These are phyloP conservation scores for Acrobeloides nanus DNA, from an alignment of 2,888 invertebrate species.

Conservation along the genomic window DNA sequence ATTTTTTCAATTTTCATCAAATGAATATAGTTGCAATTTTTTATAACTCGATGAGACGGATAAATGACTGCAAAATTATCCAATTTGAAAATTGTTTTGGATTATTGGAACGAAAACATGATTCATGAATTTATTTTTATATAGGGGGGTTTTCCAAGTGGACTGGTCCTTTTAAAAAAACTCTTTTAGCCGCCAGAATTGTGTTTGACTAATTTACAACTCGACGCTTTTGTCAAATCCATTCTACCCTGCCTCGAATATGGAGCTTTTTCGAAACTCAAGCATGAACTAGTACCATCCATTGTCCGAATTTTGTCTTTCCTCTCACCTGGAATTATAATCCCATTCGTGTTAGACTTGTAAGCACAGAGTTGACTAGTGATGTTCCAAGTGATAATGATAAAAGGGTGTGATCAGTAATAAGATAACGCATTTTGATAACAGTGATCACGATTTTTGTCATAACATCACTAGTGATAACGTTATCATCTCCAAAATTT, in stretches of 20 bases:
- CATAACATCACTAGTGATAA: too few relatives aligned
- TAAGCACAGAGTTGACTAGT: constrained; percentile 35
- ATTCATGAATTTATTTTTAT: constrained; percentile 21
- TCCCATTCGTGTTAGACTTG: constrained; percentile 74
- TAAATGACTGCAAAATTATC: too few relatives aligned
- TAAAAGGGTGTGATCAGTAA: too few relatives aligned
- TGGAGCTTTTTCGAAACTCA: constrained; percentile 70
- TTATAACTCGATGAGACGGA: too few relatives aligned
- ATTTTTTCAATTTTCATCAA: too few relatives aligned
- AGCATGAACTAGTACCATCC: constrained; percentile 52
- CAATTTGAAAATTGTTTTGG: too few relatives aligned
- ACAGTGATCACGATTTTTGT: too few relatives aligned
- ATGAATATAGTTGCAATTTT: too few relatives aligned
- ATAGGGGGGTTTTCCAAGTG: not conserved
- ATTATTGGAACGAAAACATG: too few relatives aligned
- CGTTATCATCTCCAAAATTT: not conserved
- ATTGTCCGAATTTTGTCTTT: constrained; percentile 67
- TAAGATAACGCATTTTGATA: too few relatives aligned
- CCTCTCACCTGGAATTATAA: constrained; percentile 72
- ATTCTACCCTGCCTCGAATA: constrained; percentile 63
- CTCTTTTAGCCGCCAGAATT: constrained; percentile 61
- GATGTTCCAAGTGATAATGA: not conserved
- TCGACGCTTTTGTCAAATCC: constrained; percentile 42
- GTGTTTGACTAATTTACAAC: constrained; percentile 65
- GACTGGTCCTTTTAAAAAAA: too few relatives aligned